Base-by-base conservation (phyloP, 1,140 invertebrate species). In the Mactra quadrangularis region DNA sequence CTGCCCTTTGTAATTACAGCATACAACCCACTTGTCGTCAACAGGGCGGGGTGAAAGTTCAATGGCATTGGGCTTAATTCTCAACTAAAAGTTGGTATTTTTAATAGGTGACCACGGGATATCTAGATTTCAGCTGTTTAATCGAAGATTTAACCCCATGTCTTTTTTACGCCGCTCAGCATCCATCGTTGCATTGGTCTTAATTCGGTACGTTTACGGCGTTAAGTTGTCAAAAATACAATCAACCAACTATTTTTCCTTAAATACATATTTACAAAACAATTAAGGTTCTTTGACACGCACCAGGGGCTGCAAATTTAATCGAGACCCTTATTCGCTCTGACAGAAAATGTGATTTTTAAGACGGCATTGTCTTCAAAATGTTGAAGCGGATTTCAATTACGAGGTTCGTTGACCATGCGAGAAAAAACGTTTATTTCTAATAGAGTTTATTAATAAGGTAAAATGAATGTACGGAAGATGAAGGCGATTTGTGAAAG, bases 221-320 rank as follows among this genome's bases (percentile, higher is more conserved):
- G 38, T 71, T 53, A 81, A 81, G 15, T 52, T 71, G 77, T 81
- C 77, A 17, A 71, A 60, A 70, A 47, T 71, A 81, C 77, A 81
- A 81, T 81, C 25, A n/a, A 11, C 53, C 6, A 60, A 25, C 64
- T 81, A 81, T 81, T 71, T 81, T 71, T 81, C 31, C 47, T 81
- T 47, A 81, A 81, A 81, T 55, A 81, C 77, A 81, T 81, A 81
- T 81, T 81, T 81, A 81, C 77, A 70, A 71, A 81, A 81, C 77
- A 81, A 81, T 81, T 81, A 70, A 81, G 41, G 64, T 6, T 45
- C 77, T 70, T 71, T 81, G 77, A 81, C 77, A 70, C 77, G 77
- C 77, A 70, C 57, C 55, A 57, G 55, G 29, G 47, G 52, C 52
- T 71, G 64, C 64, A 71, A 35, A 50, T 68, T 81, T 57, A 29